phyloP scores from a whole-genome alignment of 2,113 vertebrate genomes.

The Fukomys damarensis region DNA sequence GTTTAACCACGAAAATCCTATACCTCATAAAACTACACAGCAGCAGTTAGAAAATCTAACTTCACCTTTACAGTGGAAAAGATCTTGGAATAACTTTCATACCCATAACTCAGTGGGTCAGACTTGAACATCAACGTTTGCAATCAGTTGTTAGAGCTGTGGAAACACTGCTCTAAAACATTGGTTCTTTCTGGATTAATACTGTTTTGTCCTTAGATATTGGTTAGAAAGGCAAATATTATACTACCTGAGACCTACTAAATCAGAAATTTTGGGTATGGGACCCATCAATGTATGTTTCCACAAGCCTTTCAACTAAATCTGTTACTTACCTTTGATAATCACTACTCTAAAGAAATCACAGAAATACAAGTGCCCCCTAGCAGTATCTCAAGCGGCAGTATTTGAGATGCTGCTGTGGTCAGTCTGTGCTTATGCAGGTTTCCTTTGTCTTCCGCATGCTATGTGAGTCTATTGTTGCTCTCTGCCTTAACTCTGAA shows the following conservation, averaged over 20 bases:
- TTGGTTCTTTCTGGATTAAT: neutral
- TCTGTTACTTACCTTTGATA: neutral
- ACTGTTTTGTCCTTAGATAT: neutral
- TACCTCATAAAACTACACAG: neutral
- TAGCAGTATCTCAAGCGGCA: neutral
- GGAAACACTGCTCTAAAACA: slow-evolving; percentile 2
- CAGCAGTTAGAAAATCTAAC: neutral
- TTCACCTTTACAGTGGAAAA: slow-evolving; percentile 9
- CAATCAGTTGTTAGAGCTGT: neutral
- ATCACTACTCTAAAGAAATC: neutral
- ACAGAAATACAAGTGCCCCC: neutral
- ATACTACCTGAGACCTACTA: neutral
- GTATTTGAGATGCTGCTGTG: neutral
- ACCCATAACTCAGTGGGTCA: neutral
- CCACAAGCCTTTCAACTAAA: neutral
- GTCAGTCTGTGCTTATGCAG: neutral
- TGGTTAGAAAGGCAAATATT: neutral
- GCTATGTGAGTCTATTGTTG: neutral
- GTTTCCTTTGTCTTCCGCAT: neutral
- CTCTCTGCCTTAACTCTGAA: neutral
- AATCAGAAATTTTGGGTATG: neutral
- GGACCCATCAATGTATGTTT: neutral
- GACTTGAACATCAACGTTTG: neutral
- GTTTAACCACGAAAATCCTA: neutral
- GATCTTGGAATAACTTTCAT: neutral